phyloP scores from a whole-genome alignment of 2,888 invertebrate genomes.

The Volucella inanis region DNA sequence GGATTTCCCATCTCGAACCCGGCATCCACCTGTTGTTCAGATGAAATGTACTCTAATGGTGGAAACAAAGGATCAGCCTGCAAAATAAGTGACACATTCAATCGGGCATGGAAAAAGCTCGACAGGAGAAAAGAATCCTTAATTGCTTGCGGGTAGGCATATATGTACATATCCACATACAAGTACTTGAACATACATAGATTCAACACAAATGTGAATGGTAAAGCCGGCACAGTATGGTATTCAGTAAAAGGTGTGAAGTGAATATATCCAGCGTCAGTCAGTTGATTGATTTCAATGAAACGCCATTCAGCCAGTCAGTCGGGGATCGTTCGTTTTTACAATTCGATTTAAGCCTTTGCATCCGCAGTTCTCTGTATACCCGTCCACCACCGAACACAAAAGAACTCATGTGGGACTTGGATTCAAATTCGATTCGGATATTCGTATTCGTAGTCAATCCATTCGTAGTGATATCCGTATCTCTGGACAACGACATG shows the following conservation, averaged over 20 bases:
- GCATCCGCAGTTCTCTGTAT: slow-evolving; percentile 1
- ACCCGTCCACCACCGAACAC: not conserved
- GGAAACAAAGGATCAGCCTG: slow-evolving; percentile 23
- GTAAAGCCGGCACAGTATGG: too few species aligned
- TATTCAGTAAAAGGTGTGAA: slow-evolving; percentile 20
- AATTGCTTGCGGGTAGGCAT: slow-evolving; percentile 64
- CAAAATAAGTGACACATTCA: slow-evolving; percentile 56
- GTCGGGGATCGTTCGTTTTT: slow-evolving; percentile 47
- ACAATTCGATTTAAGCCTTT: slow-evolving; percentile 64
- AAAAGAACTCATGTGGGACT: slow-evolving; percentile 11
- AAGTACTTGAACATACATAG: not conserved
- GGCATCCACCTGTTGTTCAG: slow-evolving; percentile 46
- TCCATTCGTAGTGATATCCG: too few species aligned
- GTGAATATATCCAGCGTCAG: slow-evolving; percentile 51
- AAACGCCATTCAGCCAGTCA: slow-evolving; percentile 33
- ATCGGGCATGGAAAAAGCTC: slow-evolving; percentile 36
- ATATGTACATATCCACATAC: not conserved
- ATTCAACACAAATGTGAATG: too few species aligned
- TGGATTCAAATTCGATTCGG: not conserved
- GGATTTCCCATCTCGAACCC: slow-evolving; percentile 2
- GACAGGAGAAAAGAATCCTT: slow-evolving; percentile 37
- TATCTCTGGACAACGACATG: slow-evolving; percentile 51
- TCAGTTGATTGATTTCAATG: slow-evolving; percentile 69
- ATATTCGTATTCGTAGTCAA: not conserved
- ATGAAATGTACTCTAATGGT: not conserved